Percentiles rank a stretch among this genome's conserved stretches.
Conservation (phyloP, 2,888 invertebrate genomes). For the Agapostemon virescens region DNA sequence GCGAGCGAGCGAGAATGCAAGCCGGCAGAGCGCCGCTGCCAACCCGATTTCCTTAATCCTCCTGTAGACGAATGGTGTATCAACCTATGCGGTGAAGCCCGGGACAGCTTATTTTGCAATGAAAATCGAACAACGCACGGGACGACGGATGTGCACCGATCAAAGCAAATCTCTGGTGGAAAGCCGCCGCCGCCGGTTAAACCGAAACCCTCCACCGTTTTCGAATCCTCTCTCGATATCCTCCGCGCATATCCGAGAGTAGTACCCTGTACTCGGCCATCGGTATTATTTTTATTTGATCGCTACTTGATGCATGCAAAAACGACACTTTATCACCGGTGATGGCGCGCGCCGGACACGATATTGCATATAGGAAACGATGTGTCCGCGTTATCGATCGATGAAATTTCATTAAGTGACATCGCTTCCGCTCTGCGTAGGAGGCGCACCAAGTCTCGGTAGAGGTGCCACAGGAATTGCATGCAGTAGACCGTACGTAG, state of each 20-base stretch:
- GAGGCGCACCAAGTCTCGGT: slow-evolving; percentile 22
- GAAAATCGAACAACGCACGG: slow-evolving; percentile 57
- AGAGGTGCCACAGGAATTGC: slow-evolving; percentile 40
- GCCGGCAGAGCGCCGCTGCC: slow-evolving; percentile 18
- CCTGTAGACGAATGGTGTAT: slow-evolving; percentile 57
- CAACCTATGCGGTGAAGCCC: slow-evolving; percentile 51
- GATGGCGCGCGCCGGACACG: slow-evolving; percentile 37
- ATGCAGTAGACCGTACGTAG: background rate
- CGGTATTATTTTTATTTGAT: slow-evolving; percentile 19
- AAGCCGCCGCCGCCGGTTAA: background rate
- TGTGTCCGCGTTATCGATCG: slow-evolving; percentile 56
- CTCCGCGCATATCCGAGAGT: background rate
- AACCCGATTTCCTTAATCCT: slow-evolving; percentile 67
- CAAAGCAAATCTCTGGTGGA: slow-evolving; percentile 41
- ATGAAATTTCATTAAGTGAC: slow-evolving; percentile 66
- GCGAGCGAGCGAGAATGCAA: background rate
- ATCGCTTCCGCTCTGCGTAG: slow-evolving; percentile 49
- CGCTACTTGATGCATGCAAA: slow-evolving; percentile 4
- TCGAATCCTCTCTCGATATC: background rate
- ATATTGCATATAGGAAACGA: slow-evolving; percentile 61
- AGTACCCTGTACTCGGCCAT: background rate
- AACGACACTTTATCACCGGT: slow-evolving; percentile 24
- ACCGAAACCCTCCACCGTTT: background rate
- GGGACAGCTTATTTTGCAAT: slow-evolving; percentile 61
- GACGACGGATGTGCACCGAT: slow-evolving; percentile 24